Evolutionary conservation across 2,797 vertebrate genomes (phyloP).

Genomic region (Hafferia zeledoni): DNA sequence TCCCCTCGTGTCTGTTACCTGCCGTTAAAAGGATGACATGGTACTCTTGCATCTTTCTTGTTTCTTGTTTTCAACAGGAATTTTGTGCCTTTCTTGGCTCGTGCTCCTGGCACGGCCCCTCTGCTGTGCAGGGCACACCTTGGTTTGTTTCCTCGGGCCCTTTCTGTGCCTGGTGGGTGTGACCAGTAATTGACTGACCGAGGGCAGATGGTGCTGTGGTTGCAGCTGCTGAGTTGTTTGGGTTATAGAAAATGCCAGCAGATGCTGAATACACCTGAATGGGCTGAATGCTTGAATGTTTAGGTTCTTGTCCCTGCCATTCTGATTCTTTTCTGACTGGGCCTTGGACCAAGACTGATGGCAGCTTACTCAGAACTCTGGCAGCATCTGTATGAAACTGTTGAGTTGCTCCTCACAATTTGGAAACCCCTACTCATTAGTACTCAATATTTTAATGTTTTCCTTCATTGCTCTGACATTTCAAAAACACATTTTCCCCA

Average conservation of each 20-base stretch:
- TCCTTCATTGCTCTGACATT: conserved; percentile 14
- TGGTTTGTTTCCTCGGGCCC: neutral
- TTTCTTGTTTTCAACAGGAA: neutral
- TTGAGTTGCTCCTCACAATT: neutral
- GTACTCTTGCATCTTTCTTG: neutral
- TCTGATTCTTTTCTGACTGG: neutral
- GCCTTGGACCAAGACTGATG: neutral
- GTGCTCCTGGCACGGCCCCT: neutral
- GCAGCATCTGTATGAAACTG: neutral
- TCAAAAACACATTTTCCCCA: conserved; percentile 22
- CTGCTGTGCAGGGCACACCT: neutral
- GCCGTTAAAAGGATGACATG: neutral
- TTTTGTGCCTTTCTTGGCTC: neutral
- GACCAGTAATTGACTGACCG: neutral
- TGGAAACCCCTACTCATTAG: neutral
- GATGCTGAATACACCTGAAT: neutral
- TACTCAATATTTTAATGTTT: neutral
- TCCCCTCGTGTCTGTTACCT: neutral
- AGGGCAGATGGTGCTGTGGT: neutral
- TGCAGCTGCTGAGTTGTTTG: neutral
- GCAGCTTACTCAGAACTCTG: neutral
- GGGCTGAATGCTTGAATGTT: neutral
- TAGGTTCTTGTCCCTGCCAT: neutral
- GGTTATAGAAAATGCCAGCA: neutral
- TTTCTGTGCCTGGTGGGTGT: neutral